Evolutionary conservation across 92 coral and sea anemone genomes (phyloP), one percentile per base, ranked within the genome.

Genomic region (Diadumene lineata): DNA sequence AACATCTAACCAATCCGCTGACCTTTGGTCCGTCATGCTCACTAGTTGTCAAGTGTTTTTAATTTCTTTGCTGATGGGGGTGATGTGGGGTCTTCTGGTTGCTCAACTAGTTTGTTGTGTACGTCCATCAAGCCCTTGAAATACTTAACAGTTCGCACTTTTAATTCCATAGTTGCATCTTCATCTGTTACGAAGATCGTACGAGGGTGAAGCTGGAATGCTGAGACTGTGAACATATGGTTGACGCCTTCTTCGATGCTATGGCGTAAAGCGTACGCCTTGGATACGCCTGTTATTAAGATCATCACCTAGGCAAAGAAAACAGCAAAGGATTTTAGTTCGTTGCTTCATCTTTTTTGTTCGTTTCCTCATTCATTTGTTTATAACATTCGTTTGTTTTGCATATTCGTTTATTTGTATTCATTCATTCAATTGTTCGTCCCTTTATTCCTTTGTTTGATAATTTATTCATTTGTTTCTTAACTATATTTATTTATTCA

Each of bases 211-310:
- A 88, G 97, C 60, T 96, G 99, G 77, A 96, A 96, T 48, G 99
- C 99, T 0, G 99, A 96, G 33, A 92, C 99, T 13, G 99, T 96
- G 83, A 88, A 96, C 89, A 96, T 88, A 80, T 96, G 99, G 60
- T 92, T 96, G 44, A 96, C 88, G 43, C 99, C 99, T 63, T 89
- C 92, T 71, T 96, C 99, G 3, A 87, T 96, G 27, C 96, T 93
- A 30, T 84, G 84, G 38, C 89, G 91, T 21, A 96, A 86, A 22
- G 99, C 99, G 58, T 81, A 77, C 9, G 99, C 97, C 75, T 96
- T 96, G 75, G 66, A 73, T 1, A 92, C 97, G 19, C 99, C 99
- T 43, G 92, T 92, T 70, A 96, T 96, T 48, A 96, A 70, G 69
- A 96, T 92, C 85, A 96, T 90, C 70, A 96, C 99, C 99, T 96